Evolutionary conservation across 2,888 invertebrate genomes (phyloP).

Genomic region (Clusia tigrina): DNA sequence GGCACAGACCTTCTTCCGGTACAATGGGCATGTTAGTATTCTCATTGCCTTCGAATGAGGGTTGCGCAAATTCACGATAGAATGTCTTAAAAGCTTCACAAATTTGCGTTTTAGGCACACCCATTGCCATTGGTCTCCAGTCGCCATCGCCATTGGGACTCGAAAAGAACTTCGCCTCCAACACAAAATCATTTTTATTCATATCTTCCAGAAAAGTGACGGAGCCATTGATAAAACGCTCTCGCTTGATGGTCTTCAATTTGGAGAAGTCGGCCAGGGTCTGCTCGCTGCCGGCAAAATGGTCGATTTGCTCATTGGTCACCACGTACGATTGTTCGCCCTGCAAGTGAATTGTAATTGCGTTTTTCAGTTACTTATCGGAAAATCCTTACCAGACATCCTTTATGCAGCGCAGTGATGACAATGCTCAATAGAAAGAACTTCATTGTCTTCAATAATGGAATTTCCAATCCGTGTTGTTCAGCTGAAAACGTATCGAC

Average conservation of each 20-base stretch:
- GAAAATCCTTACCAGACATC: no score
- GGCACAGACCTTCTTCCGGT: slow-evolving; percentile 46
- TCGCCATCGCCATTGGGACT: slow-evolving; percentile 51
- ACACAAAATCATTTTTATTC: slow-evolving; percentile 46
- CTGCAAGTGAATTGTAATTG: no score
- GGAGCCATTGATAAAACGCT: slow-evolving; percentile 49
- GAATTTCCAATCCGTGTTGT: no score
- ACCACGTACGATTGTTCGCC: slow-evolving; percentile 48
- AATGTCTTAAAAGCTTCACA: slow-evolving; percentile 55
- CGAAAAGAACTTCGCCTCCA: slow-evolving; percentile 47
- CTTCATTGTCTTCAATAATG: no score
- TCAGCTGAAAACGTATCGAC: no score
- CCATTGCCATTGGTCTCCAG: slow-evolving; percentile 49
- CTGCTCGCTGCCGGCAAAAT: slow-evolving; percentile 44
- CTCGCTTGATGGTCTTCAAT: slow-evolving; percentile 43
- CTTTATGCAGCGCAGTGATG: no score
- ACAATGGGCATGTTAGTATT: slow-evolving; percentile 50
- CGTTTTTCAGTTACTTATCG: no score
- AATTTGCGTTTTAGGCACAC: slow-evolving; percentile 48
- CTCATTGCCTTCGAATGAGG: slow-evolving; percentile 45
- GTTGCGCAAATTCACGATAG: slow-evolving; percentile 50
- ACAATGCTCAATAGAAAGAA: no score
- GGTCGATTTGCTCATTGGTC: slow-evolving; percentile 45
- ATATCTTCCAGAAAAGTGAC: slow-evolving; percentile 45
- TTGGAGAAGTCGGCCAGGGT: slow-evolving; percentile 41